Evolutionary conservation across 2,113 vertebrate genomes (phyloP).

Genomic region (Crotalus viridis): DNA sequence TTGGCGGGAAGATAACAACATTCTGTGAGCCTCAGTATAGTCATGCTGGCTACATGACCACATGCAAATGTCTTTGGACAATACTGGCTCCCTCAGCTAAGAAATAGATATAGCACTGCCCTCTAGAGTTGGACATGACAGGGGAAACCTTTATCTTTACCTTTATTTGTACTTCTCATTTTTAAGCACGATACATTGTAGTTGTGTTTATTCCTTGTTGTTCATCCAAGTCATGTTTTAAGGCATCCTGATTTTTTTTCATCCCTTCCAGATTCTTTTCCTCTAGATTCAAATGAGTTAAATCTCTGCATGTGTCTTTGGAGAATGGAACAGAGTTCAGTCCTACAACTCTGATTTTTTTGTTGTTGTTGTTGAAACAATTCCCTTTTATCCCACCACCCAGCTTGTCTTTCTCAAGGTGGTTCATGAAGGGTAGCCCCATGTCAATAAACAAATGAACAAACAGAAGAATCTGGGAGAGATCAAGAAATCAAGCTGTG

Average conservation of each 20-base stretch:
- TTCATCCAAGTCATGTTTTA: not conserved
- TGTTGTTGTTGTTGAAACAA: not conserved
- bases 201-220: not conserved
- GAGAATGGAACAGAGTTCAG: not conserved
- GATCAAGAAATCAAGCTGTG: not conserved
- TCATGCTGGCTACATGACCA: not conserved
- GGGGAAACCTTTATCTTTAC: not conserved
- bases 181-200: not conserved
- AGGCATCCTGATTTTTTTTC: not conserved
- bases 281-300: not conserved
- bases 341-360: not conserved
- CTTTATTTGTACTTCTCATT: not conserved
- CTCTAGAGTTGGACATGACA: not conserved
- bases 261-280: not conserved
- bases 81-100: not conserved
- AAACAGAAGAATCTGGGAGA: not conserved
- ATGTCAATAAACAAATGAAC: not conserved
- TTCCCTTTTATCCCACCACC: not conserved
- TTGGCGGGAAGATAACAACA: not conserved
- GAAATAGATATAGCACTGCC: not conserved
- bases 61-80: not conserved
- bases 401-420: not conserved
- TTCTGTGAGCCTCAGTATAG: not conserved
- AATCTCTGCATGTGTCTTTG: not conserved
- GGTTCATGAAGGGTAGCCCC: not conserved